A percentile compares a stretch with the other conserved stretches of the same genome.
These are phyloP conservation scores for Terebella lapidaria DNA, from an alignment of 2,888 invertebrate genomes.

Conservation along the genomic window DNA sequence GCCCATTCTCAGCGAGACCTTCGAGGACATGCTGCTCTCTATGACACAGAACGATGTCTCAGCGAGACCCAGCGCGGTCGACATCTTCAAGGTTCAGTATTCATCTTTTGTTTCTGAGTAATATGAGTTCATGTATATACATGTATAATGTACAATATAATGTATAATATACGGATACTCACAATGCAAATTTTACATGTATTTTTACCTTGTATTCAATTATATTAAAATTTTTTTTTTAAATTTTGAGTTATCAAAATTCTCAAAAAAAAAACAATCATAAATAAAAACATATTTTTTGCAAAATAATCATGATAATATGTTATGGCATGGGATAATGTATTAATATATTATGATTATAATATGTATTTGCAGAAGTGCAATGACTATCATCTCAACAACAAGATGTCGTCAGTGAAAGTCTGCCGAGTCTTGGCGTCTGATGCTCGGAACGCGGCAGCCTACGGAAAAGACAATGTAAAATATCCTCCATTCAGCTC, in stretches of 20 bases:
- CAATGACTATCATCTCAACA: background rate
- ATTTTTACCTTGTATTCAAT: no score
- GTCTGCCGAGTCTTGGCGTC: background rate
- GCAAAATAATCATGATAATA: no score
- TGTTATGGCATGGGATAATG: no score
- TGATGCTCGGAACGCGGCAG: background rate
- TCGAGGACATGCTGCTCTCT: constrained; percentile 37
- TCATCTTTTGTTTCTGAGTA: background rate
- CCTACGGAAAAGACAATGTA: background rate
- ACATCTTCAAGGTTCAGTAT: constrained; percentile 33
- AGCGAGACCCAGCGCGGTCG: constrained; percentile 33
- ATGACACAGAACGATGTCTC: constrained; percentile 36
- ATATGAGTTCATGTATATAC: background rate
- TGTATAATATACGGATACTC: no score
- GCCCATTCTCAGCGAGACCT: constrained; percentile 25
- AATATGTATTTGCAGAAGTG: background rate
- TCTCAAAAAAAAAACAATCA: no score
- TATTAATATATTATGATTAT: no score
- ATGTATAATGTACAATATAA: no score
- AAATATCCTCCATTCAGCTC: no score
- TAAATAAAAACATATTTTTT: no score
- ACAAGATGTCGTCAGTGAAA: background rate
- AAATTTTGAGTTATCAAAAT: no score
- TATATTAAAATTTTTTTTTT: no score
- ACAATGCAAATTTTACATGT: no score